These are phyloP conservation scores for Heliangelus exortis DNA, from an alignment of 2,797 vertebrate genomes.

Conservation along the genomic window DNA sequence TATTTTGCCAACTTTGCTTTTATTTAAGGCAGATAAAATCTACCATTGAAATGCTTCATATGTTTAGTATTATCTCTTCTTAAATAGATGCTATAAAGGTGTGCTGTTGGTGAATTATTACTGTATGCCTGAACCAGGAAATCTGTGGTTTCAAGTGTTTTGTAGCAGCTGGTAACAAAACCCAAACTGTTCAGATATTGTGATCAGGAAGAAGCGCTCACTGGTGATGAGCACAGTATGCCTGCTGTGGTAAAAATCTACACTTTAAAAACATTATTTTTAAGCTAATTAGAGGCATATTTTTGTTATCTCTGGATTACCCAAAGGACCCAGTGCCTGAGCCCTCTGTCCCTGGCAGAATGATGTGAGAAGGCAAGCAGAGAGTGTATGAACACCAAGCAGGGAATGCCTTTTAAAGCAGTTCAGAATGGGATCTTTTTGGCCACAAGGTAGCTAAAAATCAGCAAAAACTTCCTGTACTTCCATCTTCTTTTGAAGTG, in stretches of 20 bases:
- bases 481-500: accelerated
- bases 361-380: neutral
- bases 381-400: accelerated
- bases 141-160: neutral
- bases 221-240: neutral
- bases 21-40: neutral
- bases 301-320: neutral
- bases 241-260: neutral
- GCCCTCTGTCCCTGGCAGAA: too few species aligned
- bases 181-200: neutral
- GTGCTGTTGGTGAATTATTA: neutral
- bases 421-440: neutral
- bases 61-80: neutral
- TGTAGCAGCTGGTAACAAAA: neutral
- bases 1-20: neutral
- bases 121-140: neutral
- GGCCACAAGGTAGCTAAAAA: neutral
- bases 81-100: neutral
- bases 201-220: neutral
- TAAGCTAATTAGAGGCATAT: neutral
- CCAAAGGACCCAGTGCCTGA: accelerated
- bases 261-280: too few species aligned
- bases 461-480: neutral
- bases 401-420: neutral
- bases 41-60: neutral